Percentiles rank a stretch among this genome's conserved stretches.
Conservation (phyloP, 2,888 invertebrate genomes). For the Morpho deidamia region DNA sequence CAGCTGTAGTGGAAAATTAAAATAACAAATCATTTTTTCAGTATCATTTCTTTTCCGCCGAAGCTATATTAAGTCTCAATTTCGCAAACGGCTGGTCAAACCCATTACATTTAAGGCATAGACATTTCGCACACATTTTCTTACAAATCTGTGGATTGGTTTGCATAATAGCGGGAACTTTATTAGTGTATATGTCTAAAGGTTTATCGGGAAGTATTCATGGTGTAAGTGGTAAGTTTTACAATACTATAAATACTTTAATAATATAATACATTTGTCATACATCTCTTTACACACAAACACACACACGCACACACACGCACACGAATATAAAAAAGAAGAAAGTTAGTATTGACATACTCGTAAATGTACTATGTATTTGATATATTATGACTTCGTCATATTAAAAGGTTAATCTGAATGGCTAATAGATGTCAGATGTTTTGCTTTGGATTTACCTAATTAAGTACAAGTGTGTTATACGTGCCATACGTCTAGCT, state of each 20-base stretch:
- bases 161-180: slow-evolving; percentile 31
- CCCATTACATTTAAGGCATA: slow-evolving; percentile 37
- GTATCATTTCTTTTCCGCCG: slow-evolving; percentile 47
- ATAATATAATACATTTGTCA: too few species aligned
- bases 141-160: slow-evolving; percentile 39
- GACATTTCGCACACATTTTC: slow-evolving; percentile 34
- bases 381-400: too few species aligned
- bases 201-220: slow-evolving; percentile 31
- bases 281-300: too few species aligned
- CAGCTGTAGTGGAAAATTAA: too few species aligned
- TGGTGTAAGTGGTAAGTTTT: slow-evolving; percentile 36
- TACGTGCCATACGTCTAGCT: neutral
- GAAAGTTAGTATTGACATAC: too few species aligned
- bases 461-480: slow-evolving; percentile 1
- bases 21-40: slow-evolving; percentile 19
- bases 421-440: too few species aligned
- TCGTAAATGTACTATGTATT: too few species aligned
- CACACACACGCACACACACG: too few species aligned
- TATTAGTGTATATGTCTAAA: slow-evolving; percentile 17
- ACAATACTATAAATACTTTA: neutral
- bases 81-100: slow-evolving; percentile 50
- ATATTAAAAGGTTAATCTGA: too few species aligned
- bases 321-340: too few species aligned
- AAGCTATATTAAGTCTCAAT: slow-evolving; percentile 46
- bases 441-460: neutral